Conservation (phyloP, 2,797 vertebrate genomes). For the Myotis myotis region DNA sequence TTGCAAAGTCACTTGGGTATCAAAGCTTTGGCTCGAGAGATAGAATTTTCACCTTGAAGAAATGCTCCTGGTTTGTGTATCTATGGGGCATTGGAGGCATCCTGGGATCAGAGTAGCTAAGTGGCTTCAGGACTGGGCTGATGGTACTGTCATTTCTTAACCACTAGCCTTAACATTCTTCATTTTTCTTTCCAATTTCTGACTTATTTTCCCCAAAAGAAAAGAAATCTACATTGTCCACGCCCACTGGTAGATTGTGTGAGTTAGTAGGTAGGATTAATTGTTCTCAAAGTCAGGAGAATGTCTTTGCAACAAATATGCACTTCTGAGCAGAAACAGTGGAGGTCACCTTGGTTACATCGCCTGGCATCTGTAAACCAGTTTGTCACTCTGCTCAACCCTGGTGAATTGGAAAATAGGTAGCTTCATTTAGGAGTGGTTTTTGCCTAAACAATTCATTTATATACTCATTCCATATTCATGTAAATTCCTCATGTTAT, state of each 20-base stretch:
- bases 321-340: not conserved
- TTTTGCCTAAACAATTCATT: slow-evolving; percentile 29
- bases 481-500: not conserved
- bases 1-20: not conserved
- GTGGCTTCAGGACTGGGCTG: not conserved
- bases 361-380: not conserved
- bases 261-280: not conserved
- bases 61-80: not conserved
- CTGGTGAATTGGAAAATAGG: not conserved
- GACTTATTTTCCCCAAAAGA: not conserved
- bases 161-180: not conserved
- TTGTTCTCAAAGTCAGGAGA: not conserved
- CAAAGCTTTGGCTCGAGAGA: not conserved
- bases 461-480: not conserved
- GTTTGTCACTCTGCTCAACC: not conserved
- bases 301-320: not conserved
- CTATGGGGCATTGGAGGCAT: not conserved
- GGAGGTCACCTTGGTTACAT: slow-evolving; percentile 10
- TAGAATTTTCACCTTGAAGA: not conserved
- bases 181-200: slow-evolving; percentile 9
- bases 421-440: not conserved
- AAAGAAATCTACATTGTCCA: not conserved
- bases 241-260: not conserved
- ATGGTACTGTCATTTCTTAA: not conserved
- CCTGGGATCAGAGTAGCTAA: fast-evolving